phyloP scores from a whole-genome alignment of 1,140 invertebrate genomes.

The Pollicipes pollicipes region DNA sequence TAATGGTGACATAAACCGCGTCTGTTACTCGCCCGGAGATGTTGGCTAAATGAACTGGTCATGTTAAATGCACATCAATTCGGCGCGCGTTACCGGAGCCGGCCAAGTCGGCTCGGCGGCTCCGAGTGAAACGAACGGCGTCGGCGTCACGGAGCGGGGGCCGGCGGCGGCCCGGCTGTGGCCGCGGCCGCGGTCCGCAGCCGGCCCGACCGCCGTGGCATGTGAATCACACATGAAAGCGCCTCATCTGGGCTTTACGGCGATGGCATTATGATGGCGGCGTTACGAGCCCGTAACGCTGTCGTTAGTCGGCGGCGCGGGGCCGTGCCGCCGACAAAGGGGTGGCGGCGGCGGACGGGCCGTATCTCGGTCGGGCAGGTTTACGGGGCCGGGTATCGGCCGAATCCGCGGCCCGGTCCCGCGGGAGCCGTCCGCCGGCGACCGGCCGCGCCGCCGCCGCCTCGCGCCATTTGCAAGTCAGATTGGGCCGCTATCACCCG shows the following conservation, averaged over 20 bases:
- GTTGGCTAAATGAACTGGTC: not conserved
- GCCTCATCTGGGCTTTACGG: not conserved
- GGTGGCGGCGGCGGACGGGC: too few species aligned
- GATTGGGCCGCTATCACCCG: not conserved
- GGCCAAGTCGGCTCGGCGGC: too few species aligned
- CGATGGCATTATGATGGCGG: not conserved
- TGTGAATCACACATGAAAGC: not conserved
- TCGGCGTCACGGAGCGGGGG: too few species aligned
- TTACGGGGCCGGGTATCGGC: too few species aligned
- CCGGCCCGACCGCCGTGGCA: not conserved
- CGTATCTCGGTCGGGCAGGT: too few species aligned
- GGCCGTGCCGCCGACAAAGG: too few species aligned
- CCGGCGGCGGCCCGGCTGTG: too few species aligned
- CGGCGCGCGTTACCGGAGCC: too few species aligned
- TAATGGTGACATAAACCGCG: not conserved
- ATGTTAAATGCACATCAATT: not conserved
- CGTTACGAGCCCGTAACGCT: not conserved
- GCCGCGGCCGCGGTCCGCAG: too few species aligned
- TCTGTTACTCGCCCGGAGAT: not conserved
- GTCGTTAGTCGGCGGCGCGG: not conserved
- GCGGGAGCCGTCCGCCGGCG: too few species aligned
- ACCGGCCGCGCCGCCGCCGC: not conserved
- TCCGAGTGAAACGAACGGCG: too few species aligned
- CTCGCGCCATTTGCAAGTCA: not conserved
- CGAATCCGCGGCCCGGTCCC: too few species aligned